Evolutionary conservation across 1,140 invertebrate species (phyloP), one percentile per base, ranked within the genome.

Genomic region (Globodera rostochiensis): DNA sequence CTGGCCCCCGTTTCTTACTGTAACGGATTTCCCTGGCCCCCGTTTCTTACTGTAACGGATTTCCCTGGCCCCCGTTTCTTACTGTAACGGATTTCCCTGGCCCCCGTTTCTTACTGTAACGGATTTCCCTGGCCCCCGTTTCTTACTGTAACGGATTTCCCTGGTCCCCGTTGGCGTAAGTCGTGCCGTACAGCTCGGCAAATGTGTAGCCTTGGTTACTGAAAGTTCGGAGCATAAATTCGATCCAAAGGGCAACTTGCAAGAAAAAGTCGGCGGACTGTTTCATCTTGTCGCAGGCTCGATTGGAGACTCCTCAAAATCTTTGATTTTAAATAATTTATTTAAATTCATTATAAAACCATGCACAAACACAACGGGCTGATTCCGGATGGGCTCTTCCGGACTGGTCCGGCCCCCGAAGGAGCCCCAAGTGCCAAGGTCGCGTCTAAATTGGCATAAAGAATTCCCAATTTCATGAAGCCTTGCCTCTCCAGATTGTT

Each of bases 151-250:
- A 71, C 21, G 88, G 85, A 79, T 88, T 88, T 21, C 87, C 87
- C 73, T 88, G 84, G n/a, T 85, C 85, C 11, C 87, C 87, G 67
- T 89, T 88, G 57, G 86, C 85, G 77, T 88, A 88, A 25, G 87
- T 88, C 21, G 87, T 88, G 25, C 82, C 86, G 66, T 88, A 88
- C 9, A 88, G 77, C 57, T 88, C 87, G 25, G 80, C 74, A 8
- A 86, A 80, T 15, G 81, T 80, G 71, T 89, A 88, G 47, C 83
- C 82, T 2, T 74, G 49, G 25, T 79, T 50, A 49, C 67, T 84
- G 36, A 13, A 60, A 25, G 8, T 71, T 47, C 80, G 0, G 25
- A 53, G 11, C 19, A 64, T 19, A 64, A 19, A 7, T 47, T 45
- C 9, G 69, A n/a, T 60, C 76, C 21, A 71, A 67, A 64, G 70